A percentile compares a stretch with the other conserved stretches of the same genome.
Conservation (phyloP, 92 coral and sea anemone species). For the Parazoanthus swiftii region DNA sequence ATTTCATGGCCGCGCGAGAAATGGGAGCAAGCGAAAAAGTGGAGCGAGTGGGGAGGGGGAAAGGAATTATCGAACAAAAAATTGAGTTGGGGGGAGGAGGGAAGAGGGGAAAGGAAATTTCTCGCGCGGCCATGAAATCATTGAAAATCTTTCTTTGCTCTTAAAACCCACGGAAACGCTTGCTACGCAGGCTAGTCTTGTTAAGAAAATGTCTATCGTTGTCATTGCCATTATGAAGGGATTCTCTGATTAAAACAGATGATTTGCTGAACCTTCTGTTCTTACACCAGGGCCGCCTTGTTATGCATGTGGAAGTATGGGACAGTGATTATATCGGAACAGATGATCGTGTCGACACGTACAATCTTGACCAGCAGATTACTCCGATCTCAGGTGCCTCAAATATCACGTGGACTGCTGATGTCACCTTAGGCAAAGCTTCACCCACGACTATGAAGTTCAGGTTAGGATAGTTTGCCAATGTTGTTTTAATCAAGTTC, state of each 20-base stretch:
- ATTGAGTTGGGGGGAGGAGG: no score
- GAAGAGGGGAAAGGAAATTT: no score
- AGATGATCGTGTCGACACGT: constrained; percentile 53
- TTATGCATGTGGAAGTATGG: constrained; percentile 30
- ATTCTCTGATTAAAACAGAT: no score
- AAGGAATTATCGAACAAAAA: no score
- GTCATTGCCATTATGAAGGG: background rate
- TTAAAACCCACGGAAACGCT: no score
- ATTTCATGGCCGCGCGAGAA: no score
- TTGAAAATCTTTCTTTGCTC: no score
- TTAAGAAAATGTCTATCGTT: background rate
- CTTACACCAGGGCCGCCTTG: constrained; percentile 48
- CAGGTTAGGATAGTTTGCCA: background rate
- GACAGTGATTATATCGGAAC: constrained; percentile 38
- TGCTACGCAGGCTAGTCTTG: no score
- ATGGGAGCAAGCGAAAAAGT: no score
- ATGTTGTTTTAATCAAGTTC: background rate
- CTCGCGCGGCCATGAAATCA: no score
- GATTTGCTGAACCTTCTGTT: background rate
- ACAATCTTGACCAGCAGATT: constrained; percentile 13
- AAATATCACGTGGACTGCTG: constrained; percentile 17
- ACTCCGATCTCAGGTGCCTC: constrained; percentile 43
- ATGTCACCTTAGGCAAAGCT: constrained; percentile 25
- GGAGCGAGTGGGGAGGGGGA: no score
- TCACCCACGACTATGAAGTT: constrained; percentile 24